Base-by-base conservation (phyloP, 2,888 invertebrate species). In the Rhabditoides inermis region DNA sequence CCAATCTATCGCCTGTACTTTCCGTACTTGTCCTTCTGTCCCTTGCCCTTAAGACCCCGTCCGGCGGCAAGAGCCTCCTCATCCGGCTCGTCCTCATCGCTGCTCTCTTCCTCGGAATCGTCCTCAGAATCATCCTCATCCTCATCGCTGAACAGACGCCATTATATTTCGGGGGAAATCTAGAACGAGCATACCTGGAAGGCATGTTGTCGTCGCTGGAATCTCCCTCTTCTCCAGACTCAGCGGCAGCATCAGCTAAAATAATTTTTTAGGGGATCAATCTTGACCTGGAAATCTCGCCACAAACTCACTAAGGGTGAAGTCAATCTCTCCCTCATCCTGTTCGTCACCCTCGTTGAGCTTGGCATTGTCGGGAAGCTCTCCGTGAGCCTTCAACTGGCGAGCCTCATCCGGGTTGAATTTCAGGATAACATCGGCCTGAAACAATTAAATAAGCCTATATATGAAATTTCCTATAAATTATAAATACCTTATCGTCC, bases 361-460 rank as follows among this genome's bases (percentile, higher is more conserved):
- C 37, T 68, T 74, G 81, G 84, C 83, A 75, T 89, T 88, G 83
- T 98, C 95, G 55, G 98, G 98, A 81, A 98, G 88, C 82, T 95
- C 92, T 75, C 94, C 95, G 76, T 95, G 94, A 36, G 92, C 90
- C 82, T 98, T 98, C 78, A 98, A 83, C 82, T 95, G 94, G 78
- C 98, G 85, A 45, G 95, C 95, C 82, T 99, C 98, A 78, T 98
- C 98, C 27, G 95, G 88, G 62, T 94, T 94, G 79, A 98, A 98
- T 81, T 98, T 98, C 69, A 94, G 83, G 76, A 98, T 98, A 63
- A 98, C 95, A 81, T 98, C 98, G 55, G 95, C 95, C 81, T 95
- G 91, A 10, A 90, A 88, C 77, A 42, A 44, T 28, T 3, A 35
- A 15, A 15, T 42, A 23, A 25, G 26, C 26, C 12, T 40, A 2